Evolutionary conservation across 2,113 vertebrate species (phyloP), one percentile per base, ranked within the genome.

Genomic region (Lipotes vexillifer): DNA sequence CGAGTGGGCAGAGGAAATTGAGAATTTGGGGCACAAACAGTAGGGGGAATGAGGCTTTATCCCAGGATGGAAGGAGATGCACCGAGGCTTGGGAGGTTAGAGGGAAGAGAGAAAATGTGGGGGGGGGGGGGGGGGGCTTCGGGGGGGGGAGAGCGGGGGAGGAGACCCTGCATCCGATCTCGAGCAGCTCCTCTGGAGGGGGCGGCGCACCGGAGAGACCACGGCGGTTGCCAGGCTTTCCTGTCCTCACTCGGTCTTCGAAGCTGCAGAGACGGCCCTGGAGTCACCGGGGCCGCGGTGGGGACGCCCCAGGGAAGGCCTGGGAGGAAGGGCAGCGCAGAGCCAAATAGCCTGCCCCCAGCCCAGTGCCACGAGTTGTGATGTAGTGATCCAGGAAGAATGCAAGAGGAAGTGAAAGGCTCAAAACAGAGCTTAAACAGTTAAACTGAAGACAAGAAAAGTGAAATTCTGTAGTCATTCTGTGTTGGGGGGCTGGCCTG

Each of bases 301-400:
- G 11, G 36, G 8, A 38, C 6, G 5, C 33, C 69, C 83, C 33
- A 83, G 82, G 29, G 66, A 10, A 74, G 27, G 49, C 8, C 27
- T 44, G 21, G 59, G 36, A 66, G 33, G 44, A 41, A 21, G 29
- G 3, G 29, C 44, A 18, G 44, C 3, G 4, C 12, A 18, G 15
- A 20, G 20, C 1, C 15, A 23, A 5, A 25, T 7, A 3, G n/a
- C 25, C 38, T 0, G 15, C 1, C 12, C 74, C 9, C 15, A 8
- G 6, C 21, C 14, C 25, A 3, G 4, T 1, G 31, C 25, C 3
- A 1, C 10, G 9, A 27, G 36, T 52, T 0, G 52, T 52, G 52
- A 52, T 1, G 52, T 17, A 17, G 52, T 17, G 52, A 18, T 18
- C 66, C 17, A 33, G 66, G 66, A 68, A 20, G 66, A 18, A 27